Base-by-base conservation (phyloP, 2,888 invertebrate species). In the Fragum fragum region DNA sequence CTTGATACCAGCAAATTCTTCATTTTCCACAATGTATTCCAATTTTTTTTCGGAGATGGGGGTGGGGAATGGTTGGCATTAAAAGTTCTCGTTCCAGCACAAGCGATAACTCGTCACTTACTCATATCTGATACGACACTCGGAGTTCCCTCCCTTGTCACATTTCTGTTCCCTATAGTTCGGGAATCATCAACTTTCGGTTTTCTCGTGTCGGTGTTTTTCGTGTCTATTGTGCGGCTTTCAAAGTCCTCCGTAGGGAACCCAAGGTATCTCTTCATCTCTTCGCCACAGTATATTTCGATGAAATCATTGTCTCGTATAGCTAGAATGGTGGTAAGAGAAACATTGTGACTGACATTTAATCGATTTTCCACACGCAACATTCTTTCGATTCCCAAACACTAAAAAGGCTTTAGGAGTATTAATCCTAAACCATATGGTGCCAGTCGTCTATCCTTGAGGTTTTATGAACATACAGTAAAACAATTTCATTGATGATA, bases 201-300 rank as follows among this genome's bases (percentile, higher is more conserved):
- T 14, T 73, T 76, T 23, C 76, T 76, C 1, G 57, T 66, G 23
- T 72, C 55, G 1, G 79, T 36, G 32, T 73, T 73, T 11, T 61
- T 52, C 11, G 73, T 83, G 26, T 79, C 81, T 26, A 73, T 77
- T 18, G 85, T 77, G 32, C 72, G 61, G 23, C 80, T 83, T 23
- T 81, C 83, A 6, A 76, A 68, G 7, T 66, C 81, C 11, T 74
- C 72, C 9, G 82, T 69, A 11, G 83, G 79, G 28, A 83, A 82
- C 32, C 87, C 86, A 9, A 90, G 83, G n/a, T 88, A 83, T n/a
- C 81, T 69, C 32, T 86, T 86, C 76, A 90, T 86, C 16, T 89
- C 87, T 29, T 87, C 86, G 0, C 90, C 90, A 76, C 92, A 92
- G 57, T 85, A 87, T 9, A 91, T 85, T 57, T 89, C 87, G 16